Conservation (phyloP, 37 sponge, comb jelly and placozoan genomes). For the Petrosia ficiformis region DNA sequence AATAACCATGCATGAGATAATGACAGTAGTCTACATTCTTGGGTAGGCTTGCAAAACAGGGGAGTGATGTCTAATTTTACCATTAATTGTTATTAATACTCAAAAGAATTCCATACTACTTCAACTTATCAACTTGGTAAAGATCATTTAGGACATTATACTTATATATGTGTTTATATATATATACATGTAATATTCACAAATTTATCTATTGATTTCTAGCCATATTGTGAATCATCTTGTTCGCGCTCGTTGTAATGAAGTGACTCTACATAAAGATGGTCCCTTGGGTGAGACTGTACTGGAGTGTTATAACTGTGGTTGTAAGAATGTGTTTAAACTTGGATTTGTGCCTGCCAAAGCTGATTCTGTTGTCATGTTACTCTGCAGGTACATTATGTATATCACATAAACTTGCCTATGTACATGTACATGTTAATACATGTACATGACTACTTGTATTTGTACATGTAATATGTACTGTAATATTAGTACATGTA, state of each 20-base stretch:
- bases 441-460: too few species aligned
- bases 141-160: too few species aligned
- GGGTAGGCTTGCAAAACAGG: too few species aligned
- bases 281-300: conserved; percentile 93
- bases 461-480: neutral
- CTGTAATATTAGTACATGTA: neutral
- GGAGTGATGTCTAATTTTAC: neutral
- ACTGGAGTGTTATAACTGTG: conserved; percentile 99
- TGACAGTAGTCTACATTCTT: too few species aligned
- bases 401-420: neutral
- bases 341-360: conserved; percentile 98
- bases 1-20: too few species aligned
- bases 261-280: conserved; percentile 95
- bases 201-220: neutral
- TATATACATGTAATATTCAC: neutral
- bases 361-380: conserved; percentile 94
- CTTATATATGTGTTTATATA: too few species aligned
- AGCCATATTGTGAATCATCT: conserved; percentile 96
- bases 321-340: conserved; percentile 89
- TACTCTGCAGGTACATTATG: conserved; percentile 74
- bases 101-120: too few species aligned
- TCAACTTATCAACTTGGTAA: neutral
- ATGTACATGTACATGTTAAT: neutral
- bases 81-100: neutral
- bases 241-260: conserved; percentile 85